A percentile compares a stretch with the other conserved stretches of the same genome.
Conservation (phyloP, 1,140 invertebrate genomes). For the Meloidogyne floridensis region DNA sequence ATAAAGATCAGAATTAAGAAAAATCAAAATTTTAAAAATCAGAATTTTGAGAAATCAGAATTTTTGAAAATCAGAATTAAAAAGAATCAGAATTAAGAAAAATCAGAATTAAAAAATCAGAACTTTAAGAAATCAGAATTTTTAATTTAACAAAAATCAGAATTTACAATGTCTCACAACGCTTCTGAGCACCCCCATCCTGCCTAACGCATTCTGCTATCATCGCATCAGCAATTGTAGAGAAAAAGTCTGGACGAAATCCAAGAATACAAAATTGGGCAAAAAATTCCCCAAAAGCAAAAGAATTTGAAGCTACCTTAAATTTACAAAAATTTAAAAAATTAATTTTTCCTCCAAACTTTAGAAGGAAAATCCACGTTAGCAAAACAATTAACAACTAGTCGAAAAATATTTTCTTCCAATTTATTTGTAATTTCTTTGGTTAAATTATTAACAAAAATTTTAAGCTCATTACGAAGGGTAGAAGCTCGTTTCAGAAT, state of each 20-base stretch:
- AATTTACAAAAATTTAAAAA: conserved; percentile 18
- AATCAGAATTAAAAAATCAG: not conserved
- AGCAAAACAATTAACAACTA: conserved; percentile 56
- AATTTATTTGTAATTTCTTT: conserved; percentile 56
- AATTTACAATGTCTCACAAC: conserved; percentile 56
- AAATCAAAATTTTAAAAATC: not conserved
- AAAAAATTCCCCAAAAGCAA: conserved; percentile 53
- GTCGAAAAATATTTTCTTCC: conserved; percentile 41
- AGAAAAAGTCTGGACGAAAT: conserved; percentile 62
- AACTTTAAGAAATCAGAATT: not conserved
- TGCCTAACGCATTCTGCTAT: conserved; percentile 63
- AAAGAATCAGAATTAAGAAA: conserved; percentile 54
- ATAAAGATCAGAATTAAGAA: not conserved
- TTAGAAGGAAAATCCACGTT: conserved; percentile 54
- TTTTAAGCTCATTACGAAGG: conserved; percentile 56
- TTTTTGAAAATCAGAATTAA: too few relatives aligned
- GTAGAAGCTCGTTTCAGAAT: conserved; percentile 60
- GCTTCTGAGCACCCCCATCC: conserved; percentile 57
- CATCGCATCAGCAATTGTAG: conserved; percentile 59
- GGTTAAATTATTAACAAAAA: conserved; percentile 49
- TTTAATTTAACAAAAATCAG: not conserved
- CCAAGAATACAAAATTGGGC: conserved; percentile 56
- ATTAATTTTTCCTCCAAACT: conserved; percentile 25
- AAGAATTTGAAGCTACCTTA: conserved; percentile 56
- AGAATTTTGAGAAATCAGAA: conserved; percentile 13